A percentile compares a stretch with the other conserved stretches of the same genome.
Conservation (phyloP, 92 coral and sea anemone genomes). For the Pocillopora meandrina region DNA sequence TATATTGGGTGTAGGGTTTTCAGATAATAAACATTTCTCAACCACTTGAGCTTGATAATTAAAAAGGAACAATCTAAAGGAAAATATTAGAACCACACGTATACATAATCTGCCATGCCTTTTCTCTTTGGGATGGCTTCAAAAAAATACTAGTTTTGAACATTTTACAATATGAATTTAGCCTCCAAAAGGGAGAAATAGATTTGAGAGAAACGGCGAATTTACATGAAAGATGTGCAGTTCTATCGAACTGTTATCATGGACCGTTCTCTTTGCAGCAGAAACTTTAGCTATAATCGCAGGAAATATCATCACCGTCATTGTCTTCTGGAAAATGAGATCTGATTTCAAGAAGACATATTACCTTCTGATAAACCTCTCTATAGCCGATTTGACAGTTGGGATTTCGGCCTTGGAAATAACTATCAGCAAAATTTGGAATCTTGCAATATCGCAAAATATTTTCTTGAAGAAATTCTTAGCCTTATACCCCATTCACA, state of each 20-base stretch:
- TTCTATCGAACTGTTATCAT: not conserved
- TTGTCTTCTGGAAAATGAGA: constrained; percentile 41
- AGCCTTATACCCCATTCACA: too few species aligned
- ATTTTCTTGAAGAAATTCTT: not conserved
- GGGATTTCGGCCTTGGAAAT: constrained; percentile 19
- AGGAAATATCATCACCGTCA: constrained; percentile 48
- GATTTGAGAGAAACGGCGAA: not conserved
- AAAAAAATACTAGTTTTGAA: too few species aligned
- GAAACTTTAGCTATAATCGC: constrained; percentile 43
- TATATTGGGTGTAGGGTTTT: too few species aligned
- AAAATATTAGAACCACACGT: too few species aligned
- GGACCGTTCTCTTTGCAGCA: constrained; percentile 49
- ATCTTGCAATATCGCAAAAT: not conserved
- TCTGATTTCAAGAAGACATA: constrained; percentile 37
- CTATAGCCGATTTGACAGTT: constrained; percentile 54
- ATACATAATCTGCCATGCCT: too few species aligned
- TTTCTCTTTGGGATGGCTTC: too few species aligned
- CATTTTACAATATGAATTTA: too few species aligned
- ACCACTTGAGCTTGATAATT: not conserved
- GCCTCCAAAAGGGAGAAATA: too few species aligned
- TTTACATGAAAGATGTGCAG: not conserved
- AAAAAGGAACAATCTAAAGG: not conserved
- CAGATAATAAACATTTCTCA: too few species aligned
- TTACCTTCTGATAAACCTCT: constrained; percentile 48
- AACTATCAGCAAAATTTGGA: not conserved